Base-by-base conservation (phyloP, 37 sponge, comb jelly and placozoan genomes). In the Eunapius fragilis region DNA sequence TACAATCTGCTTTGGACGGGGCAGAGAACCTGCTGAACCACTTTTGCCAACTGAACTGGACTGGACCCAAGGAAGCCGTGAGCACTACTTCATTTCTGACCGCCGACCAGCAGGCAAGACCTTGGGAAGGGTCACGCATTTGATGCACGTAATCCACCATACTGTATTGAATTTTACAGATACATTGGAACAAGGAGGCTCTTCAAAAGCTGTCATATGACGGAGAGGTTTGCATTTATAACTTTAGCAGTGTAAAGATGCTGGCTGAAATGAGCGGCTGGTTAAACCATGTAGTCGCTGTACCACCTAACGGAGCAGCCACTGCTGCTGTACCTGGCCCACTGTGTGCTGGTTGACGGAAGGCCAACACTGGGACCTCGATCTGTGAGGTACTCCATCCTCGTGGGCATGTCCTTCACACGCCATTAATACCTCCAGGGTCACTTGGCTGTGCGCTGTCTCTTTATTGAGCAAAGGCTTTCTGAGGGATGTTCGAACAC, bases 31-130 rank as follows among this genome's bases (percentile, higher is more conserved):
- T 90, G 19, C 69, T 95, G 31, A 23, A 92, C 58, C 78, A 31
- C 34, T 95, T 95, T 48, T 73, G 69, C 25, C 76, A 72, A 38
- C 70, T 89, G 26, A 95, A 95, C 87, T 95, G 95, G 95, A 87
- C 90, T 67, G 93, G 93, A 0, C 95, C 95, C 17, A 35, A 50
- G 31, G 45, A 25, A 9, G 3, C 75, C 10, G 58, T 58, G 58
- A 58, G 1, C 1, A 10, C 75, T 9, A 31, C 22, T 32, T 11
- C 25, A 0, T 75, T 34, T 10, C 22, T 75, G 35, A 75, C 75
- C 9, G 33, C 0, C 9, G 30, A 32, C 14, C 73, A 72, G n/a
- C 73, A 72, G 30, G 32, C 58, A 58, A 58, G 58, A 12, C 58
- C 58, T n/a, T n/a, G n/a, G 41, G 41, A 41, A n/a, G n/a, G n/a